Conservation (phyloP, 2,888 invertebrate genomes). For the Gryllus longicercus region DNA sequence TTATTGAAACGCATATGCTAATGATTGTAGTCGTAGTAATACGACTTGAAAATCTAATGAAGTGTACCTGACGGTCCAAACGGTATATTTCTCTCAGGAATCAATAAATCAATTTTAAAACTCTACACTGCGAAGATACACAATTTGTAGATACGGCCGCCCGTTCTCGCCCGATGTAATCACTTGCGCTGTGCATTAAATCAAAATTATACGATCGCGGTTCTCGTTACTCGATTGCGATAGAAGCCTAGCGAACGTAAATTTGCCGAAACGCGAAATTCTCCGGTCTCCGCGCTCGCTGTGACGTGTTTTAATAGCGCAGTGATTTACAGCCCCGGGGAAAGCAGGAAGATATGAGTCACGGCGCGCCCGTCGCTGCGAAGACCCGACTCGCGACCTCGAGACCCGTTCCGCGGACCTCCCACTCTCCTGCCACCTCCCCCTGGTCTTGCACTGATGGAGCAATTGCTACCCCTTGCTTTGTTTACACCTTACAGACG, state of each 20-base stretch:
- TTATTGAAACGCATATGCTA: not conserved
- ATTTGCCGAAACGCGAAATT: not conserved
- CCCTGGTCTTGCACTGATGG: not conserved
- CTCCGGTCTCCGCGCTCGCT: not conserved
- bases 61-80: not conserved
- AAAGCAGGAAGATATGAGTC: conserved; percentile 17
- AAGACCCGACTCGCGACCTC: not conserved
- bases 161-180: not conserved
- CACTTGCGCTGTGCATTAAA: not conserved
- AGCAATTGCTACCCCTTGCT: too few species aligned
- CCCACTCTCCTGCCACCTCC: not conserved
- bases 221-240: not conserved
- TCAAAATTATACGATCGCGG: not conserved
- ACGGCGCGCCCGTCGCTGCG: not conserved
- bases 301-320: conserved; percentile 7
- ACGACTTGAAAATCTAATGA: not conserved
- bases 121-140: not conserved
- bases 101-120: not conserved
- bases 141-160: not conserved
- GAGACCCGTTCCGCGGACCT: not conserved
- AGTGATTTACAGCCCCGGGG: not conserved
- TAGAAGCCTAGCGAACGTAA: not conserved
- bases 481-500: too few species aligned
- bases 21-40: not conserved
- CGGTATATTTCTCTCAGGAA: not conserved